Percentiles rank a stretch among this genome's conserved stretches.
Conservation (phyloP, 2,113 vertebrate species). For the Bothrops jararaca region DNA sequence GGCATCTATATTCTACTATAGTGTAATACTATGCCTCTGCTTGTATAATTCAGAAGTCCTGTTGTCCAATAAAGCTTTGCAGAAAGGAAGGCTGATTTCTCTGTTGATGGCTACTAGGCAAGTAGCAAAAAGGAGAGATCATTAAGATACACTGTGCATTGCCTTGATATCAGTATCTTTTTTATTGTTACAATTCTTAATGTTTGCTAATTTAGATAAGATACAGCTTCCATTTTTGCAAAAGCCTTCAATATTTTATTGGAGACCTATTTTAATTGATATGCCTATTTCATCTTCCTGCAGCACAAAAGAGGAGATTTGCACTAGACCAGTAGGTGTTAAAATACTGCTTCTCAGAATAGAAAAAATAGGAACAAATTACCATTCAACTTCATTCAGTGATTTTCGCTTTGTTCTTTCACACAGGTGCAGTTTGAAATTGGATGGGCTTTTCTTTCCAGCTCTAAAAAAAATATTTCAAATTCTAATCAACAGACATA, state of each 20-base stretch:
- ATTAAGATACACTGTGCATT: background rate
- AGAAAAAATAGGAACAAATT: slow-evolving; percentile 35
- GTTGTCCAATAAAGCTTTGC: background rate
- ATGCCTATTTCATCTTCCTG: background rate
- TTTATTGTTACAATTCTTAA: background rate
- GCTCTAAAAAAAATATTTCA: slow-evolving; percentile 17
- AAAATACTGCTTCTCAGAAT: background rate
- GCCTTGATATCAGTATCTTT: background rate
- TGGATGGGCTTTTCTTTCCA: slow-evolving; percentile 13
- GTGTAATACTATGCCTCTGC: background rate
- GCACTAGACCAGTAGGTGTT: background rate
- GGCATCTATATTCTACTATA: background rate
- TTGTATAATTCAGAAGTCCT: background rate
- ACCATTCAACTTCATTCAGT: slow-evolving; percentile 6
- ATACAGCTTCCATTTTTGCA: background rate
- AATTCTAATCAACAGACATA: slow-evolving; percentile 11
- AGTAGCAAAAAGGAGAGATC: background rate
- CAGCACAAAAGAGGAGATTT: background rate
- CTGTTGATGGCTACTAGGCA: background rate
- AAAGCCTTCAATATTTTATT: slow-evolving; percentile 6
- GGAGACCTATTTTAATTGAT: background rate
- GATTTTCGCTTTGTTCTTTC: slow-evolving; percentile 3
- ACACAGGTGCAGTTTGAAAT: slow-evolving; percentile 33
- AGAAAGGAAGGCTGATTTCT: background rate
- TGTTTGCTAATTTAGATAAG: background rate